Percentiles rank a stretch among this genome's conserved stretches.
phyloP scores from a whole-genome alignment of 1,140 invertebrate species.

The Dendroctonus valens region DNA sequence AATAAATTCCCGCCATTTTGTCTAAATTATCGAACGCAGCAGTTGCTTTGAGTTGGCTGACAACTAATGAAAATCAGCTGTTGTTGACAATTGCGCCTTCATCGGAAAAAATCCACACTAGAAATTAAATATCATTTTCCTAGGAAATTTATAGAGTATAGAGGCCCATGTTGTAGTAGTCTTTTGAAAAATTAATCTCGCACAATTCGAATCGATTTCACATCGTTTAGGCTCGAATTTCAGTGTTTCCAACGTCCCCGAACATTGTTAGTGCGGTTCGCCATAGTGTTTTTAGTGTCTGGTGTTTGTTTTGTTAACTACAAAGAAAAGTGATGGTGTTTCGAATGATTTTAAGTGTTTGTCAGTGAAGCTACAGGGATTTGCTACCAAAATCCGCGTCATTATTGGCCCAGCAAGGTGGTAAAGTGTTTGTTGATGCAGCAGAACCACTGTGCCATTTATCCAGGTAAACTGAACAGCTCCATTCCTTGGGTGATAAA shows the following conservation, averaged over 20 bases:
- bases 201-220: constrained; percentile 3
- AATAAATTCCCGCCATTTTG: too few relatives aligned
- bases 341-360: neutral
- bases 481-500: neutral
- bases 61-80: constrained; percentile 1
- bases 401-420: neutral
- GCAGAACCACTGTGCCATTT: neutral
- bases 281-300: constrained; percentile 7
- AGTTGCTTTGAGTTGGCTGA: neutral
- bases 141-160: constrained; percentile 8
- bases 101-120: constrained; percentile 9
- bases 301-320: constrained; percentile 6
- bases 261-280: constrained; percentile 1
- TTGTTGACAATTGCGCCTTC: constrained; percentile 2
- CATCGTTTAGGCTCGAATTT: neutral
- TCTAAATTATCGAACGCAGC: too few relatives aligned
- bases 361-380: neutral
- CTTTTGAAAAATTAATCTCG: neutral
- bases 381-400: neutral
- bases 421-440: constrained; percentile 3
- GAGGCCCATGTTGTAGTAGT: neutral
- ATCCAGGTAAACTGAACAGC: constrained; percentile 19
- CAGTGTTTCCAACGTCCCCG: neutral
- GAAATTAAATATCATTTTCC: constrained; percentile 9
- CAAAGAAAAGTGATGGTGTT: neutral